phyloP scores from a whole-genome alignment of 2,888 invertebrate genomes.

The Octonoba sinensis region DNA sequence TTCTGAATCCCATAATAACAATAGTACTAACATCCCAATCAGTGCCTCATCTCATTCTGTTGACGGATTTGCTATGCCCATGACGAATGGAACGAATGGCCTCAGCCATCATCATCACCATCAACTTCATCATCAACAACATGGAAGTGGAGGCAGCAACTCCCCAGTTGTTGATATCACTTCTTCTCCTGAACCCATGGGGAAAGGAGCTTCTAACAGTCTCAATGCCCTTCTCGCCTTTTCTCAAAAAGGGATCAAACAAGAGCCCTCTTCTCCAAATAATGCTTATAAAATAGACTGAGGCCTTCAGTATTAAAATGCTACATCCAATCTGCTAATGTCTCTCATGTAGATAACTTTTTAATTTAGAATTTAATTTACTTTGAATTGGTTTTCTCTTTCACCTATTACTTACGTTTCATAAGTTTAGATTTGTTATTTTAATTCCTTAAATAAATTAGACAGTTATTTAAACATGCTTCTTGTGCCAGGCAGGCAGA shows the following conservation, averaged over 20 bases:
- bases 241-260: conserved; percentile 65
- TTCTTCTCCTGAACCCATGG: conserved; percentile 60
- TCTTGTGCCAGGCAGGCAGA: conserved; percentile 19
- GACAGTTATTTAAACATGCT: conserved; percentile 43
- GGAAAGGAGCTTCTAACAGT: conserved; percentile 61
- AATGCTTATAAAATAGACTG: conserved; percentile 62
- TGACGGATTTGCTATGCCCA: conserved; percentile 62
- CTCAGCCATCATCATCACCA: conserved; percentile 58
- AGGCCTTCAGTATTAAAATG: conserved; percentile 64
- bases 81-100: conserved; percentile 62
- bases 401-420: conserved; percentile 54
- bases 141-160: conserved; percentile 55
- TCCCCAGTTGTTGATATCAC: conserved; percentile 58
- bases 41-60: conserved; percentile 62
- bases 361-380: conserved; percentile 49
- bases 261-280: conserved; percentile 62
- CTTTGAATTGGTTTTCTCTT: conserved; percentile 39
- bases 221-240: conserved; percentile 64
- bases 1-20: conserved; percentile 51
- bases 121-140: conserved; percentile 56
- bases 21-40: conserved; percentile 54
- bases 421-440: conserved; percentile 54
- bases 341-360: conserved; percentile 61
- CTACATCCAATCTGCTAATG: conserved; percentile 51
- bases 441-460: conserved; percentile 56